phyloP scores from a whole-genome alignment of 2,113 vertebrate species.

The Oncorhynchus gorbuscha region DNA sequence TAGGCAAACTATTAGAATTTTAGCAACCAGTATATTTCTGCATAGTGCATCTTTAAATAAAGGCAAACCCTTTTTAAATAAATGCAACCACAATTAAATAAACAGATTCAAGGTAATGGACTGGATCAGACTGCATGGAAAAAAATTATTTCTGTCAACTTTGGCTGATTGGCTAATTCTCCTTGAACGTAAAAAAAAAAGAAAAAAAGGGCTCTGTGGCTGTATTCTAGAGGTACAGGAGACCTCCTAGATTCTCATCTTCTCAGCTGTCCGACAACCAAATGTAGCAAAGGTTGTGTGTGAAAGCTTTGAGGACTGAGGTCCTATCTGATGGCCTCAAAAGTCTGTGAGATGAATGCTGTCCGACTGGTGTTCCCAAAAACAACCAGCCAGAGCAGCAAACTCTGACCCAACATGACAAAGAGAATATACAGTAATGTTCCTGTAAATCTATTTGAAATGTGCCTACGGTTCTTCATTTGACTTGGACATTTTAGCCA shows the following conservation, averaged over 20 bases:
- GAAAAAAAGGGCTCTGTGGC: neutral
- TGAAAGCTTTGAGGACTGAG: constrained; percentile 1
- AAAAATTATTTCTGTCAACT: neutral
- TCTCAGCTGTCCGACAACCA: neutral
- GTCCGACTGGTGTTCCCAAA: constrained; percentile 49
- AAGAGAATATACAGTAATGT: neutral
- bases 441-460: neutral
- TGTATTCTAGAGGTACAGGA: neutral
- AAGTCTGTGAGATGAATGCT: constrained; percentile 17
- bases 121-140: neutral
- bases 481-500: too few species aligned
- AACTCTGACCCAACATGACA: constrained; percentile 42
- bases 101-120: constrained; percentile 23
- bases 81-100: constrained; percentile 8
- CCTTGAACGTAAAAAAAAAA: neutral
- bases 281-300: constrained; percentile 37
- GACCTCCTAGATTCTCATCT: neutral
- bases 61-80: too few species aligned
- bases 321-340: constrained; percentile 31
- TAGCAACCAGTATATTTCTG: too few species aligned
- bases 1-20: too few species aligned
- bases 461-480: neutral
- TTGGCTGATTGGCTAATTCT: constrained; percentile 3
- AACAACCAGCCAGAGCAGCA: constrained; percentile 27
- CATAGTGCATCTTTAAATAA: too few species aligned